Base-by-base conservation (phyloP, 2,888 invertebrate species). In the Oxytorus armatus region DNA sequence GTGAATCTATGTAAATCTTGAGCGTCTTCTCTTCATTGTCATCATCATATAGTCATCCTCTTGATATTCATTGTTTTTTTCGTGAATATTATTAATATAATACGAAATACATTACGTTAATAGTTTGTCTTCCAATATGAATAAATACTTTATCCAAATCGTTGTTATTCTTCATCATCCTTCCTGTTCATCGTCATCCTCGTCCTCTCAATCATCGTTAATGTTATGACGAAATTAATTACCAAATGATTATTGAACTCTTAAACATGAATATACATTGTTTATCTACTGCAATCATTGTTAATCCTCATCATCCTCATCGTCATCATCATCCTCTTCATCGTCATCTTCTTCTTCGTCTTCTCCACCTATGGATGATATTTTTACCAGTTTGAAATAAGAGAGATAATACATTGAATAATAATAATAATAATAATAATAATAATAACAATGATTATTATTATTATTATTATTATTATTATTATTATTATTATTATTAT, bases 271-370 rank as follows among this genome's bases (percentile, higher is more conserved):
- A 39, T 7, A 10, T 39, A 11, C 3, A 18, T 57, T 21, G 21
- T 63, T 21, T 16, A 59, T 61, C 29, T n/a, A 16, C 57, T 42
- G 4, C 36, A 25, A 36, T 18, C 29, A 16, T 75, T 14, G 1
- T 66, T 80, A 69, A 65, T 82, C 76, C 8, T 77, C 65, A 10
- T 86, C 84, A 7, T 86, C 83, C 7, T 83, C 82, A 0, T 85
- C 86, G 3, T 85, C 85, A 0, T 83, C 85, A 1, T n/a, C n/a
- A n/a, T n/a, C n/a, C n/a, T n/a, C n/a, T n/a, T n/a, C n/a, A n/a
- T n/a, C n/a, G n/a, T n/a, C 85, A 0, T 86, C 87, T 25, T 84
- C 86, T 3, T 85, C 85, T 1, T 83, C 82, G 0, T 36, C 81
- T 42, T 82, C 83, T n/a, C 77, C 82, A 21, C 44, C 83, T 74